Conservation (phyloP, 2,113 vertebrate genomes). For the Corydoras sp. region DNA sequence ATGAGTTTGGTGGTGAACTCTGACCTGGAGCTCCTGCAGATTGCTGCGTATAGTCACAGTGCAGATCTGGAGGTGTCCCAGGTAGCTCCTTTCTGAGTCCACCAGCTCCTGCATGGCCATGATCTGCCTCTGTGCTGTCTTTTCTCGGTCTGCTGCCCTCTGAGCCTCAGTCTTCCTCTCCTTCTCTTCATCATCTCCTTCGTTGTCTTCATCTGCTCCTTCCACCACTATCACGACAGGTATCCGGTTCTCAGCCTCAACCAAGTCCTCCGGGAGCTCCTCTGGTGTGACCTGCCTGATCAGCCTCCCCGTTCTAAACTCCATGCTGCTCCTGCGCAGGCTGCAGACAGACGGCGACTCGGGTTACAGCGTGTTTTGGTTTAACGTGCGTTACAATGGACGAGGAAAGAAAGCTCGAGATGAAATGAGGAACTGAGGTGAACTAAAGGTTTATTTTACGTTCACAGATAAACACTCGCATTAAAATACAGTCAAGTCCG, state of each 20-base stretch:
- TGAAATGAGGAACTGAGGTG: too few species aligned
- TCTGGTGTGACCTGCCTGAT: conserved; percentile 11
- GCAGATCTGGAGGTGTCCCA: conserved; percentile 71
- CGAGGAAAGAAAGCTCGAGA: too few species aligned
- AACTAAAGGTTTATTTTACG: too few species aligned
- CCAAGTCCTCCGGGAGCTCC: conserved; percentile 25
- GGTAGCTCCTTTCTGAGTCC: conserved; percentile 77
- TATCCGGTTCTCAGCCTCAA: conserved; percentile 1
- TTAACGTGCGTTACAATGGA: too few species aligned
- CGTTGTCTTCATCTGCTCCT: conserved; percentile 26
- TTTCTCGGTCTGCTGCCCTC: conserved; percentile 51
- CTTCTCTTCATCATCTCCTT: conserved; percentile 23
- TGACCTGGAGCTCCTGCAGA: conserved; percentile 69
- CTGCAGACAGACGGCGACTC: conserved; percentile 12
- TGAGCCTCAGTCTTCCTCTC: conserved; percentile 47
- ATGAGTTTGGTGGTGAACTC: too few species aligned
- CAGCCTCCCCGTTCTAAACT: conserved; percentile 45
- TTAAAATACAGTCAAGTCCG: too few species aligned
- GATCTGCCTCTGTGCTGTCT: conserved; percentile 65
- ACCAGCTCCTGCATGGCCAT: conserved; percentile 78
- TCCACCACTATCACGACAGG: not conserved
- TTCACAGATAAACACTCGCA: too few species aligned
- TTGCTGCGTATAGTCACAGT: conserved; percentile 68
- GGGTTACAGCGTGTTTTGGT: not conserved
- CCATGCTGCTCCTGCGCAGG: conserved; percentile 63